Conservation (phyloP, 1,140 invertebrate species). For the honey bee (Apis mellifera) region Amel_HAv3.1 CM009934.2:10859501-10860000, state of each 20-base stretch:
- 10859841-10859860: slow-evolving; percentile 11
- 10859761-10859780: not conserved
- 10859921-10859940: no score
- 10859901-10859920: not conserved
- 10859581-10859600: no score
- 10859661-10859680: slow-evolving; percentile 11
- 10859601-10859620: slow-evolving; percentile 5
- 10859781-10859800: slow-evolving; percentile 28
- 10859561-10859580: no score
- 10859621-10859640: slow-evolving; percentile 25
- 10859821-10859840: slow-evolving; percentile 54
- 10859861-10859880: slow-evolving; percentile 5
- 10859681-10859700: slow-evolving; percentile 4
- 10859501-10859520: no score
- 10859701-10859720: slow-evolving; percentile 24
- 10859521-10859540: no score
- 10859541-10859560: no score
- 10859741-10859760: not conserved
- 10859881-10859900: not conserved
- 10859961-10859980: not conserved
- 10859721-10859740: not conserved
- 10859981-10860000: slow-evolving; percentile 13
- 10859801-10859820: slow-evolving; percentile 57
- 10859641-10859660: not conserved
- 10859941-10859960: not conserved